Evolutionary conservation across 1,140 invertebrate species (phyloP).

Genomic region (Parasteatoda tepidariorum): DNA sequence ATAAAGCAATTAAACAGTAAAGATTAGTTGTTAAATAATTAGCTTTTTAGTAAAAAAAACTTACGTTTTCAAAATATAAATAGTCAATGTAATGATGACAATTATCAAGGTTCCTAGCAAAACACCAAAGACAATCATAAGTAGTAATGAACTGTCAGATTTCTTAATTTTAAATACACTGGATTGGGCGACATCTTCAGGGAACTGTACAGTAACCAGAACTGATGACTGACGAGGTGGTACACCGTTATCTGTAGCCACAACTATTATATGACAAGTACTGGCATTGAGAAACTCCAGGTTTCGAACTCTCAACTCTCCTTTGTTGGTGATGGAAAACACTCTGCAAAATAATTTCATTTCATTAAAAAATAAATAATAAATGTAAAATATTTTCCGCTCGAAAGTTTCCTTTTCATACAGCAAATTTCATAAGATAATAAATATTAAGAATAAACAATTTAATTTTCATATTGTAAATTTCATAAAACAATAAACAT

Average conservation of each 20-base stretch:
- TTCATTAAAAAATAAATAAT: too few relatives aligned
- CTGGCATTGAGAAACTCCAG: slow-evolving; percentile 71
- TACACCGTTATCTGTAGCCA: slow-evolving; percentile 82
- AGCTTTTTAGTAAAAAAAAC: too few relatives aligned
- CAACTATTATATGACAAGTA: slow-evolving; percentile 79
- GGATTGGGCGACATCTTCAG: slow-evolving; percentile 63
- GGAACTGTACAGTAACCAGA: slow-evolving; percentile 80
- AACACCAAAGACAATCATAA: slow-evolving; percentile 78
- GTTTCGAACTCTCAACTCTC: slow-evolving; percentile 70
- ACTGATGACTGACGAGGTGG: slow-evolving; percentile 79
- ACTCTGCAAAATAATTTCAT: slow-evolving; percentile 63
- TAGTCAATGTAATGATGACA: slow-evolving; percentile 78
- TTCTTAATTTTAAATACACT: slow-evolving; percentile 51
- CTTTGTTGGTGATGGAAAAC: slow-evolving; percentile 72
- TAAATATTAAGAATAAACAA: not conserved
- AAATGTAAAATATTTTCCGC: not conserved
- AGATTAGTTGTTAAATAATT: too few relatives aligned
- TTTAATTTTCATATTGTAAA: not conserved
- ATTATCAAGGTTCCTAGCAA: slow-evolving; percentile 79
- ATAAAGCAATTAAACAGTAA: too few relatives aligned
- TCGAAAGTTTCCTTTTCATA: not conserved
- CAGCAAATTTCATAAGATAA: too few relatives aligned
- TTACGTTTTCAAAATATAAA: slow-evolving; percentile 79
- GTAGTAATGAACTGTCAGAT: slow-evolving; percentile 69
- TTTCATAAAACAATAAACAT: too few relatives aligned